These are phyloP conservation scores for Alcis repandata DNA, from an alignment of 2,888 invertebrate species.

Conservation along the genomic window DNA sequence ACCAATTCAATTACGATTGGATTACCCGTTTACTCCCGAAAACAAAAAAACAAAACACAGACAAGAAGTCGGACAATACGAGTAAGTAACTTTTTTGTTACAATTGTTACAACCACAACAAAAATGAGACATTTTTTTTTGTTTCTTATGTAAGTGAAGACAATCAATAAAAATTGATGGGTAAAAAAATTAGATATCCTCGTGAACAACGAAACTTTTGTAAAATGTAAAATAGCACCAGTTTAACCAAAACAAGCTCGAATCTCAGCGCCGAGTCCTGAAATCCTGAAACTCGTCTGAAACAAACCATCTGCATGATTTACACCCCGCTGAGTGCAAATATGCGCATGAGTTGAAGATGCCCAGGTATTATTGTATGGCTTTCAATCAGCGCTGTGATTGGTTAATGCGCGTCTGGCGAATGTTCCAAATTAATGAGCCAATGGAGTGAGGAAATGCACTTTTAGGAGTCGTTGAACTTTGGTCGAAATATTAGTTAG, in stretches of 20 bases:
- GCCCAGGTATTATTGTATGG: conserved; percentile 41
- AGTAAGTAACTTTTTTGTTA: no score
- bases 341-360: conserved; percentile 37
- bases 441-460: conserved; percentile 35
- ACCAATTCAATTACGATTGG: no score
- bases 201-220: no score
- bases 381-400: conserved; percentile 52
- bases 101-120: no score
- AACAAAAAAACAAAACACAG: no score
- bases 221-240: neutral
- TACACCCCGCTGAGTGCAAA: conserved; percentile 44
- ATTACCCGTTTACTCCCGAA: no score
- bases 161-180: no score
- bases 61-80: no score
- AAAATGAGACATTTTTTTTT: no score
- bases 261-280: conserved; percentile 4
- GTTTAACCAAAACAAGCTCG: neutral
- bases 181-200: neutral
- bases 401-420: conserved; percentile 46
- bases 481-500: neutral
- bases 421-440: conserved; percentile 48
- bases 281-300: conserved; percentile 17
- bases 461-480: conserved; percentile 34
- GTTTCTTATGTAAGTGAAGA: no score
- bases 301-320: conserved; percentile 41